A percentile compares a stretch with the other conserved stretches of the same genome.
Evolutionary conservation across 1,140 invertebrate genomes (phyloP).

Genomic region (Drosophila hydei): DNA sequence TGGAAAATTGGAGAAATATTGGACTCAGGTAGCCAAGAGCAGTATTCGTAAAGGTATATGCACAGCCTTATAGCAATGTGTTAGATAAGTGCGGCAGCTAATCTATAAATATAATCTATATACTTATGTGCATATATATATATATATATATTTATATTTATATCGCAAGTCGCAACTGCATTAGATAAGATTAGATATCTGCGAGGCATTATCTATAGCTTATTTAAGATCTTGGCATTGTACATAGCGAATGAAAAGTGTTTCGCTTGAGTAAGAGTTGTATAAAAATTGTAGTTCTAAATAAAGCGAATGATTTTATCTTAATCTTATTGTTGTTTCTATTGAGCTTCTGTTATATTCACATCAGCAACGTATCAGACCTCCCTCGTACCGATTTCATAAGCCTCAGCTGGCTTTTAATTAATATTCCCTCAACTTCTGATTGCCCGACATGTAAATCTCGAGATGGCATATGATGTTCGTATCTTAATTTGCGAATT

Average conservation of each 20-base stretch:
- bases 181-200: constrained; percentile 21
- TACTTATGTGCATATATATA: too few species aligned
- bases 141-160: not conserved
- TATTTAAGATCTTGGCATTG: not conserved
- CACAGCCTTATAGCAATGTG: too few species aligned
- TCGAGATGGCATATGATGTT: constrained; percentile 3
- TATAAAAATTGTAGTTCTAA: too few species aligned
- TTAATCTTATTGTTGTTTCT: too few species aligned
- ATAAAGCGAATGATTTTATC: too few species aligned
- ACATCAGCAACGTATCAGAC: too few species aligned
- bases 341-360: too few species aligned
- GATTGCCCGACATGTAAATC: not conserved
- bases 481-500: constrained; percentile 28
- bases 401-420: not conserved
- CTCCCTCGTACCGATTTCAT: too few species aligned
- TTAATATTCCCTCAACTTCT: not conserved
- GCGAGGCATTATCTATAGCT: not conserved
- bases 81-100: not conserved
- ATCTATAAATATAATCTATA: not conserved
- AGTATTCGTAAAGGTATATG: not conserved
- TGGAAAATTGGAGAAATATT: not conserved
- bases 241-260: too few species aligned
- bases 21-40: too few species aligned
- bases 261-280: too few species aligned
- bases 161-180: constrained; percentile 7